Conservation (phyloP, 2,113 vertebrate genomes). For the Phyllostomus hastatus region DNA sequence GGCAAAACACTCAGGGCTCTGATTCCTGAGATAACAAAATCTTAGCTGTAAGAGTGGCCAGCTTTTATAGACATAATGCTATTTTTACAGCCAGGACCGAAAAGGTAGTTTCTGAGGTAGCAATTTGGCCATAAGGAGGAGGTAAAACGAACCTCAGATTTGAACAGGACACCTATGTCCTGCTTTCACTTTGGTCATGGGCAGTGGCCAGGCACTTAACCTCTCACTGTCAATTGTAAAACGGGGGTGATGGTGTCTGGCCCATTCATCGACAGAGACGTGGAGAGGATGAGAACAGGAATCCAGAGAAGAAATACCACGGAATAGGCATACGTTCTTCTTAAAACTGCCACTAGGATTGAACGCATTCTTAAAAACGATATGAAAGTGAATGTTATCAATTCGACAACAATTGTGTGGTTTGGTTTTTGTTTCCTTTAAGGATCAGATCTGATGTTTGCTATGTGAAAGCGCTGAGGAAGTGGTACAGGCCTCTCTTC, state of each 20-base stretch:
- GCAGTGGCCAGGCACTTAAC: neutral
- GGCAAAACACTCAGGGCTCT: neutral
- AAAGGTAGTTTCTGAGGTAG: constrained; percentile 38
- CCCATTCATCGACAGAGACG: constrained; percentile 7
- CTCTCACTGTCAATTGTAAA: constrained; percentile 18
- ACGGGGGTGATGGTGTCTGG: neutral
- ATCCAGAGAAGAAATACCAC: neutral
- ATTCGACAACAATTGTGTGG: neutral
- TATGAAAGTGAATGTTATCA: neutral
- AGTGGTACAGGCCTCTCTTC: neutral
- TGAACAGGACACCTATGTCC: neutral
- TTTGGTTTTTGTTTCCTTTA: neutral
- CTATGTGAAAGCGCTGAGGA: neutral
- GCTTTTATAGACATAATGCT: neutral
- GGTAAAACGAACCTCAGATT: constrained; percentile 36
- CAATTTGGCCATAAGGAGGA: constrained; percentile 32
- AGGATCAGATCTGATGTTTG: neutral
- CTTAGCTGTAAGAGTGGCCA: neutral
- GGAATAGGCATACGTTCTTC: neutral
- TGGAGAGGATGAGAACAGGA: neutral
- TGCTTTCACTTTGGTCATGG: neutral
- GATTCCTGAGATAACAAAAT: constrained; percentile 42
- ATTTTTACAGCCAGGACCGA: constrained; percentile 33
- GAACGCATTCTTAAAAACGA: neutral
- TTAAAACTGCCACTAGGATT: neutral